Evolutionary conservation across 1,140 invertebrate species (phyloP), one percentile per base, ranked within the genome.

Genomic region (Caenorhabditis tropicalis): DNA sequence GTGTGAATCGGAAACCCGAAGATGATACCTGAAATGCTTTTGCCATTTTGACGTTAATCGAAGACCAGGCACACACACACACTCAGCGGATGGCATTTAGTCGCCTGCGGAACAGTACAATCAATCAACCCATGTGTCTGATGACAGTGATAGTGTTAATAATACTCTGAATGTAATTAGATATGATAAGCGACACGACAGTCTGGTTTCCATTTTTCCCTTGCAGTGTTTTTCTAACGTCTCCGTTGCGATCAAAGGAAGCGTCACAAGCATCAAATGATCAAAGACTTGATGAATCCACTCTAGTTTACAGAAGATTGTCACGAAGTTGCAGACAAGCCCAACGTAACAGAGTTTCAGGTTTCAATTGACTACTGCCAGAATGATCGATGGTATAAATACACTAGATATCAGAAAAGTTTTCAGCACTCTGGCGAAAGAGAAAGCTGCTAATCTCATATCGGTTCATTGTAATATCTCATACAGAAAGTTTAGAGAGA

Each of bases 111-210:
- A 65, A 65, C 58, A 65, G 29, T 36, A 31, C 36, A 65, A 65
- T 65, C 58, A 65, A 65, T 65, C 58, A 65, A 65, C 58, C 58
- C 58, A 65, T 65, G 58, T 31, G 58, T 65, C 58, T 65, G 58
- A 3, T 65, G 58, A 65, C 29, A 36, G 19, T 16, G 58, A 65
- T 65, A 33, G 58, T 65, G 58, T 65, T 65, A 65, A 65, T 65
- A 65, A 65, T 65, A 65, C 58, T 65, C 58, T 65, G 58, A 65
- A 65, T 65, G 31, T 19, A 15, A 65, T 65, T 36, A 36, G 58
- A 65, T 65, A 65, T 65, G 58, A 65, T 65, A 33, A 3, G 58
- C 58, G 31, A 60, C 58, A 36, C 29, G 16, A n/a, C 15, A 16
- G 58, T 65, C 58, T 65, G 58, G 58, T 65, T 65, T 56, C 27